phyloP scores from a whole-genome alignment of 2,113 vertebrate genomes.

The Euleptes europaea region DNA sequence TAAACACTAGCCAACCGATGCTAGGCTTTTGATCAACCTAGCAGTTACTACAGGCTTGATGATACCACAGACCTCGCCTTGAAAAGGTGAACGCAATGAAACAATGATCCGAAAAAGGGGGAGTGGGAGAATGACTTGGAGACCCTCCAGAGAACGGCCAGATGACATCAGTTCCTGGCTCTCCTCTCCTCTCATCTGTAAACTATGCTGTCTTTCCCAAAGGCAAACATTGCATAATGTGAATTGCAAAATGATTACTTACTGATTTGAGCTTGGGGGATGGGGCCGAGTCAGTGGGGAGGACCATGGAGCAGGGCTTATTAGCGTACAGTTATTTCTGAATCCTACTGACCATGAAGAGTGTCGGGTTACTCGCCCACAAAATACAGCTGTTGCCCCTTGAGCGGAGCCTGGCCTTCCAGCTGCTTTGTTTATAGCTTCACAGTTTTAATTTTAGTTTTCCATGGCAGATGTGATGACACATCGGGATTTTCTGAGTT shows the following conservation, averaged over 20 bases:
- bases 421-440: slow-evolving; percentile 17
- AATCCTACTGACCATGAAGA: not conserved
- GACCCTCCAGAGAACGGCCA: slow-evolving; percentile 10
- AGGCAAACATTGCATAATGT: slow-evolving; percentile 6
- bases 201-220: not conserved
- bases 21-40: not conserved
- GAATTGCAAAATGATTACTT: not conserved
- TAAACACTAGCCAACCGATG: not conserved
- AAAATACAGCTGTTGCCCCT: not conserved
- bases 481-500: not conserved
- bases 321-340: not conserved
- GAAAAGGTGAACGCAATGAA: slow-evolving; percentile 14
- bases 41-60: not conserved
- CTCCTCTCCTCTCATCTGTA: not conserved
- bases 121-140: not conserved
- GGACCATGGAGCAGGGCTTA: not conserved
- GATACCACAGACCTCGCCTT: not conserved
- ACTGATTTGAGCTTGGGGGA: not conserved
- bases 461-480: slow-evolving; percentile 16
- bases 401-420: not conserved
- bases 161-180: not conserved
- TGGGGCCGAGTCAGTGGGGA: not conserved
- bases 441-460: slow-evolving; percentile 33
- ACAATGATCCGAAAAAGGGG: not conserved
- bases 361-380: not conserved